Evolutionary conservation across 64 coral and sea anemone genomes (phyloP).

Genomic region (Exaiptasia diaphana): DNA sequence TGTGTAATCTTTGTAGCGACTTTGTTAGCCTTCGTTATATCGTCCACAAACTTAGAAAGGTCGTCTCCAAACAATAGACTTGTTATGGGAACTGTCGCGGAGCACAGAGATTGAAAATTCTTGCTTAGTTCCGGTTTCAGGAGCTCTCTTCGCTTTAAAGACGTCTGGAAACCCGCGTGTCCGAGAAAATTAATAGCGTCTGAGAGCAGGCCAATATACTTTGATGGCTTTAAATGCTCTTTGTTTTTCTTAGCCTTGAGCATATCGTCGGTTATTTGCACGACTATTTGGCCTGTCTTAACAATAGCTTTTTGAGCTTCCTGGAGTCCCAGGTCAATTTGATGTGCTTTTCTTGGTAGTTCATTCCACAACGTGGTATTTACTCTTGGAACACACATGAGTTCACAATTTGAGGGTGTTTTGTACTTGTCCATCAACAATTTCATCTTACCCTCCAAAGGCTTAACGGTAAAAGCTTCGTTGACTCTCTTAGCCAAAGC

Average conservation of each 20-base stretch:
- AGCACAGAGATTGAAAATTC: slow-evolving; percentile 33
- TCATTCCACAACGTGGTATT: slow-evolving; percentile 38
- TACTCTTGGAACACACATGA: slow-evolving; percentile 29
- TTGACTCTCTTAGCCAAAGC: too few species aligned
- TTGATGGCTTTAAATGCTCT: neutral
- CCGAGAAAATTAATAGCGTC: slow-evolving; percentile 42
- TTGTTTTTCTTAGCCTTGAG: slow-evolving; percentile 46
- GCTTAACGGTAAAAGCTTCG: too few species aligned
- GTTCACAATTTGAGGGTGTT: slow-evolving; percentile 18
- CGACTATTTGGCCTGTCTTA: slow-evolving; percentile 39
- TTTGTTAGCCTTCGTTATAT: slow-evolving; percentile 46
- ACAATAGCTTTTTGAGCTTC: slow-evolving; percentile 37
- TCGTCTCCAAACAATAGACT: slow-evolving; percentile 43
- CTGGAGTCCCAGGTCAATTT: slow-evolving; percentile 40
- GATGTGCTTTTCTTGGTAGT: slow-evolving; percentile 9
- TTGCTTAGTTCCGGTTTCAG: slow-evolving; percentile 19
- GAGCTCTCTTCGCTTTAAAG: slow-evolving; percentile 5
- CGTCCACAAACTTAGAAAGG: slow-evolving; percentile 19
- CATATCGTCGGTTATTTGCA: slow-evolving; percentile 25
- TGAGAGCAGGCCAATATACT: slow-evolving; percentile 16
- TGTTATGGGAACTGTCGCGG: neutral
- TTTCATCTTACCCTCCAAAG: slow-evolving; percentile 21
- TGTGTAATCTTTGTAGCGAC: slow-evolving; percentile 41
- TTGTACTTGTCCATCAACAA: slow-evolving; percentile 28
- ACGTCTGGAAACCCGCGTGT: slow-evolving; percentile 33